A percentile compares a stretch with the other conserved stretches of the same genome.
Evolutionary conservation across 2,888 invertebrate species (phyloP).

Genomic region (Folsomia candida): DNA sequence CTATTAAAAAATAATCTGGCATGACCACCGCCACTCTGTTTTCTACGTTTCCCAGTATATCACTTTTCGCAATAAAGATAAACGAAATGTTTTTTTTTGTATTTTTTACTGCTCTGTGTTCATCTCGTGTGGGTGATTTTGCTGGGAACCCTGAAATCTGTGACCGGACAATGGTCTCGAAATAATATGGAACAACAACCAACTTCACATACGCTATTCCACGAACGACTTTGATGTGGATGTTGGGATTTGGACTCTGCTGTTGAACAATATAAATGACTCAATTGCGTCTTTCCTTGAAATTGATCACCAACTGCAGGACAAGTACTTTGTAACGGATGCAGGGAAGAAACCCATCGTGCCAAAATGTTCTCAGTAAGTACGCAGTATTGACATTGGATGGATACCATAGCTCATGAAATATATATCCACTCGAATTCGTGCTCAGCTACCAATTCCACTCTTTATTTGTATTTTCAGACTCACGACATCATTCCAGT

Average conservation of each 20-base stretch:
- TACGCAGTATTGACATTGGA: neutral
- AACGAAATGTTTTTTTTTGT: neutral
- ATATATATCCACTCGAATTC: neutral
- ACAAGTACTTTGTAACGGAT: conserved; percentile 68
- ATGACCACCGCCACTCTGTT: neutral
- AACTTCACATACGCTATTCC: neutral
- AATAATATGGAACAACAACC: neutral
- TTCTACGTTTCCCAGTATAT: neutral
- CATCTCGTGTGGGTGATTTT: neutral
- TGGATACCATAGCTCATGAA: neutral
- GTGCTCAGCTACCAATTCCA: neutral
- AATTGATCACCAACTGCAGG: conserved; percentile 55
- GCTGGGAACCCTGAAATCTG: conserved; percentile 4
- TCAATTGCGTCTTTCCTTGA: neutral
- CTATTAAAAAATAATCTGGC: too few relatives aligned
- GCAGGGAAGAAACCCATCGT: conserved; percentile 66
- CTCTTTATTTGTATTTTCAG: too few relatives aligned
- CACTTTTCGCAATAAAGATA: neutral
- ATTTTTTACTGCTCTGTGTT: neutral
- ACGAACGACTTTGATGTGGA: conserved; percentile 7
- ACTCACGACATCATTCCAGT: conserved; percentile 69
- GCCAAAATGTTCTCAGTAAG: conserved; percentile 70
- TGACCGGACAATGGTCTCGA: neutral
- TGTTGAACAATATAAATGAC: conserved; percentile 7
- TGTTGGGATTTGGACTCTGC: conserved; percentile 12